phyloP scores from a whole-genome alignment of 2,797 vertebrate species.

The Tenualosa ilisha region DNA sequence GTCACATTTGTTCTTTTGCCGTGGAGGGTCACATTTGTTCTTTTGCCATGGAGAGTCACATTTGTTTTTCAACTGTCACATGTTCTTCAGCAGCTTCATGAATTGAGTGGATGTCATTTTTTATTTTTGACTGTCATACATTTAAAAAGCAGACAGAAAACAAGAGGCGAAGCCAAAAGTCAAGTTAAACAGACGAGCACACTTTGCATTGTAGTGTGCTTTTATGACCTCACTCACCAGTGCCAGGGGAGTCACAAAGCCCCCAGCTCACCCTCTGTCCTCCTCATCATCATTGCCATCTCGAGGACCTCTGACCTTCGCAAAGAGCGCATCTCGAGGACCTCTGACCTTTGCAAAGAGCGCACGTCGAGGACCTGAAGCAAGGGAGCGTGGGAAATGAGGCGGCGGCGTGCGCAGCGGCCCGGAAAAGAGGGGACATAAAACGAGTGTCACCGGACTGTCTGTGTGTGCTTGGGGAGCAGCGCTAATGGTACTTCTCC shows the following conservation, averaged over 20 bases:
- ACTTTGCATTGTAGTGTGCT: background rate
- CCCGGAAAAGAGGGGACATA: conserved; percentile 61
- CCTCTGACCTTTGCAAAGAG: background rate
- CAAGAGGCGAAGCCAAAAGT: background rate
- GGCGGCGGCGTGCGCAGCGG: conserved; percentile 69
- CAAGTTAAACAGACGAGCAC: background rate
- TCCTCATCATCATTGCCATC: background rate
- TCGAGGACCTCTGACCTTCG: background rate
- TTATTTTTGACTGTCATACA: background rate
- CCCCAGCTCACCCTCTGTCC: background rate
- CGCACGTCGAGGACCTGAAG: conserved; percentile 40
- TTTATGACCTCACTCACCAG: background rate
- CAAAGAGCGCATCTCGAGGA: background rate
- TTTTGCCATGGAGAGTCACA: too few species aligned
- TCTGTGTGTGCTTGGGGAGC: conserved; percentile 67
- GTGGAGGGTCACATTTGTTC: too few species aligned
- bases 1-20: too few species aligned
- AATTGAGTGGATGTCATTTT: background rate
- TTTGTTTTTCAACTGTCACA: too few species aligned
- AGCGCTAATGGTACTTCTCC: conserved; percentile 78
- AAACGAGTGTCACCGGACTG: conserved; percentile 71
- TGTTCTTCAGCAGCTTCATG: background rate
- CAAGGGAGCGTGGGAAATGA: conserved; percentile 73
- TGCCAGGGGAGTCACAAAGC: background rate
- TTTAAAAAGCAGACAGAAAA: background rate